Percentiles rank a stretch among this genome's conserved stretches.
Evolutionary conservation across 2,113 vertebrate species (phyloP).

Genomic region (Sinosuthora webbiana): DNA sequence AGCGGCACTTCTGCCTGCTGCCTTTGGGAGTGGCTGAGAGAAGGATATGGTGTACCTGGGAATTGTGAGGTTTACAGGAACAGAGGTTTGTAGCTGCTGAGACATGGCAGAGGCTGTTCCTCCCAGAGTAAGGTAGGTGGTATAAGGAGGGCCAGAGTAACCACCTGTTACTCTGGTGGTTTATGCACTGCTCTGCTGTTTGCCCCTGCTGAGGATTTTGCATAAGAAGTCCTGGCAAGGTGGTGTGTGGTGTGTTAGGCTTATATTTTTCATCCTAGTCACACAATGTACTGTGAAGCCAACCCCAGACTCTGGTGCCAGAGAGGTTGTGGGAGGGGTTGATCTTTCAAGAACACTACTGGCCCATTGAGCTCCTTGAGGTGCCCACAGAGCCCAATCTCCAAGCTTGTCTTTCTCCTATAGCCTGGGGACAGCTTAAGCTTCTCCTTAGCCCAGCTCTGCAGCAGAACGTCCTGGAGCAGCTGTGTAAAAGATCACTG

Average conservation of each 20-base stretch:
- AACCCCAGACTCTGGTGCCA: neutral
- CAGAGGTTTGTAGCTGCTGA: neutral
- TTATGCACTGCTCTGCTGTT: neutral
- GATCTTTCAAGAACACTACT: accelerated
- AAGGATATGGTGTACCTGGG: neutral
- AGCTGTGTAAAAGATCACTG: neutral
- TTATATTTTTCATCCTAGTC: neutral
- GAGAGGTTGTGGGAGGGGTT: neutral
- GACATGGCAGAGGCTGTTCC: neutral
- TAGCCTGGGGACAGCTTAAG: neutral
- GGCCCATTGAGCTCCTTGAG: neutral
- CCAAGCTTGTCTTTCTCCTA: neutral
- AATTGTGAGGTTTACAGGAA: neutral
- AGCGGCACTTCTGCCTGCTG: neutral
- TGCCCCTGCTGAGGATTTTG: neutral
- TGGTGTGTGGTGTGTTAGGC: neutral
- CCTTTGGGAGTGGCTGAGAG: neutral
- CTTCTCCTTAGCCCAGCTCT: neutral
- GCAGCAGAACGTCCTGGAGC: neutral
- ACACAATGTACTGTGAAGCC: neutral
- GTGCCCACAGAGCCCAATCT: accelerated
- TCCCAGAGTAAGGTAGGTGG: neutral
- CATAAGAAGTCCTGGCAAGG: neutral
- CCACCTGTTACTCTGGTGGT: neutral
- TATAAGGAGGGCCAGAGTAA: neutral